Evolutionary conservation across 2,113 vertebrate species (phyloP).

Genomic region (Monarcha castaneiventris): DNA sequence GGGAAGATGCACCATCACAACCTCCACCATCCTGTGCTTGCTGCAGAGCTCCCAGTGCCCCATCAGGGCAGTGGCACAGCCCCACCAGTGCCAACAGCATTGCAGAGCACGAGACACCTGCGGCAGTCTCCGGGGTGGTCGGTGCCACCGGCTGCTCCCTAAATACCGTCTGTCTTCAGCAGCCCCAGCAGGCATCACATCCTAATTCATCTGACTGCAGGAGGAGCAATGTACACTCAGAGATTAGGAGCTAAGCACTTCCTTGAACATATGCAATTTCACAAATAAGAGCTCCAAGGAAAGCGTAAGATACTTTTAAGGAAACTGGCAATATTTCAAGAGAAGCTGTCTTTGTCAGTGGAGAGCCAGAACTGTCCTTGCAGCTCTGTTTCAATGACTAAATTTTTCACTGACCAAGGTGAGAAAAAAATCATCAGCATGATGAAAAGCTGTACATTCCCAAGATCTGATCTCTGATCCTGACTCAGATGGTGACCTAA

Average conservation of each 20-base stretch:
- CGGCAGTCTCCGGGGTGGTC: rapidly evolving
- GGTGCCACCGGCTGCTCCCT: not conserved
- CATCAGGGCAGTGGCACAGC: not conserved
- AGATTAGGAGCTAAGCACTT: not conserved
- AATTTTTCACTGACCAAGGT: not conserved
- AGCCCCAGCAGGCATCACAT: not conserved
- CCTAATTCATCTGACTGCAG: not conserved
- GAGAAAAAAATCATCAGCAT: not conserved
- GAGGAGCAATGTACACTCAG: not conserved
- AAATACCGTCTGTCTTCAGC: not conserved
- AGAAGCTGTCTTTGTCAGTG: not conserved
- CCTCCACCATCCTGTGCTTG: not conserved
- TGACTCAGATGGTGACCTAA: not conserved
- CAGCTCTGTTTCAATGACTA: not conserved
- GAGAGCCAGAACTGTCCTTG: not conserved
- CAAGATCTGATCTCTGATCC: not conserved
- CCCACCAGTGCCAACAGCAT: rapidly evolving
- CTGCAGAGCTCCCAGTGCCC: not conserved
- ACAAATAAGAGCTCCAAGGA: not conserved
- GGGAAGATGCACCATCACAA: not conserved
- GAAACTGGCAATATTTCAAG: not conserved
- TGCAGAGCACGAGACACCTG: not conserved
- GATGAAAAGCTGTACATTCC: not conserved
- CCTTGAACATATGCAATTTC: not conserved
- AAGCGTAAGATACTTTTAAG: not conserved